phyloP scores from a whole-genome alignment of 2,113 vertebrate genomes.

The Oceanites oceanicus region DNA sequence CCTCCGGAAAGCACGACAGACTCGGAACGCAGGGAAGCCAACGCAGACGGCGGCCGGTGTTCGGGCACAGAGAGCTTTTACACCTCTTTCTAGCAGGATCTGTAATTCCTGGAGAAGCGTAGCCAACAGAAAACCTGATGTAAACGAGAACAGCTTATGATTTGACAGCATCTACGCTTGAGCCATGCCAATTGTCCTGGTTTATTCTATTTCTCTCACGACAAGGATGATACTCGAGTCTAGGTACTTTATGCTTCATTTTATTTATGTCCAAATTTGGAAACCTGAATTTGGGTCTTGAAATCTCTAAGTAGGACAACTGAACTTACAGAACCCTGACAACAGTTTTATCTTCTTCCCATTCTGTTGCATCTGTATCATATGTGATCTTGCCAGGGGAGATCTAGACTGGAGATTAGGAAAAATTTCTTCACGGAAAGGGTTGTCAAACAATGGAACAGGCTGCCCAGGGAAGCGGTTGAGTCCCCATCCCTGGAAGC shows the following conservation, averaged over 20 bases:
- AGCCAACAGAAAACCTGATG: background rate
- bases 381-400: too few species aligned
- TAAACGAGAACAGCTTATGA: background rate
- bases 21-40: rapidly evolving
- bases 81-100: background rate
- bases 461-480: too few species aligned
- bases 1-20: background rate
- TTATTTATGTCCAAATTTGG: background rate
- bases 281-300: background rate
- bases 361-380: background rate
- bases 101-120: background rate
- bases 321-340: background rate
- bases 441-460: too few species aligned
- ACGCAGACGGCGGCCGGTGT: rapidly evolving
- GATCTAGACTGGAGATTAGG: too few species aligned
- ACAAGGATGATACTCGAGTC: background rate
- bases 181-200: background rate
- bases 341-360: background rate
- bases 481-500: too few species aligned
- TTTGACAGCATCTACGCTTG: background rate
- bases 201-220: background rate
- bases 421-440: too few species aligned
- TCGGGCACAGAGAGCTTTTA: background rate
- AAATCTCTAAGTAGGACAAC: background rate
- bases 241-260: background rate